Evolutionary conservation across 2,888 invertebrate genomes (phyloP).

Genomic region (Adineta ricciae): DNA sequence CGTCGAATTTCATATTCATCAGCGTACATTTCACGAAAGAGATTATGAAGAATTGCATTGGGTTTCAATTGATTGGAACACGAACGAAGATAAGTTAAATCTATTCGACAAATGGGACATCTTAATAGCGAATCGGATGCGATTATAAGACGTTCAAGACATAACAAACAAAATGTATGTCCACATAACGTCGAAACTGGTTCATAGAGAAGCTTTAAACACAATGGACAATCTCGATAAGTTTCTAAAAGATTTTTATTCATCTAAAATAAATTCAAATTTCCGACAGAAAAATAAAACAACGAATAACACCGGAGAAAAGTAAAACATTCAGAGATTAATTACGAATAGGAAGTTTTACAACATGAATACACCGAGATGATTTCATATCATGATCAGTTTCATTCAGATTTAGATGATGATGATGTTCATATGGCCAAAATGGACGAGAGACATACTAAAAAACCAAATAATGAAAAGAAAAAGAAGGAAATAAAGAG

Average conservation of each 20-base stretch:
- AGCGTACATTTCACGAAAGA: not conserved
- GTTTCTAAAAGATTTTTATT: not conserved
- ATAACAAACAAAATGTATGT: slow-evolving; percentile 7
- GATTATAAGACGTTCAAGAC: not conserved
- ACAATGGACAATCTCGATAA: not conserved
- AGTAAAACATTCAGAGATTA: not conserved
- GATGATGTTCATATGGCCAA: not conserved
- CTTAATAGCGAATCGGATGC: not conserved
- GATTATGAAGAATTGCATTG: not conserved
- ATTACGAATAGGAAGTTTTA: not conserved
- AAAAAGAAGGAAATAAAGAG: not conserved
- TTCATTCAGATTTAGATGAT: not conserved
- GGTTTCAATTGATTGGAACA: not conserved
- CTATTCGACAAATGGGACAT: not conserved
- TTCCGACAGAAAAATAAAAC: not conserved
- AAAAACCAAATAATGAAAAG: not conserved
- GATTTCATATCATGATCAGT: too few relatives aligned
- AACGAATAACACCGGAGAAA: not conserved
- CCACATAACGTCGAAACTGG: not conserved
- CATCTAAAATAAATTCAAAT: not conserved
- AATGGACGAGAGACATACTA: not conserved
- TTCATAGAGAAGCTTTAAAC: not conserved
- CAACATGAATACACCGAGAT: not conserved
- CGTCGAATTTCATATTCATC: not conserved
- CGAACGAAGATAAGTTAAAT: not conserved